These are phyloP conservation scores for Neosilurus hyrtlii DNA, from an alignment of 2,797 vertebrate species.

Conservation along the genomic window DNA sequence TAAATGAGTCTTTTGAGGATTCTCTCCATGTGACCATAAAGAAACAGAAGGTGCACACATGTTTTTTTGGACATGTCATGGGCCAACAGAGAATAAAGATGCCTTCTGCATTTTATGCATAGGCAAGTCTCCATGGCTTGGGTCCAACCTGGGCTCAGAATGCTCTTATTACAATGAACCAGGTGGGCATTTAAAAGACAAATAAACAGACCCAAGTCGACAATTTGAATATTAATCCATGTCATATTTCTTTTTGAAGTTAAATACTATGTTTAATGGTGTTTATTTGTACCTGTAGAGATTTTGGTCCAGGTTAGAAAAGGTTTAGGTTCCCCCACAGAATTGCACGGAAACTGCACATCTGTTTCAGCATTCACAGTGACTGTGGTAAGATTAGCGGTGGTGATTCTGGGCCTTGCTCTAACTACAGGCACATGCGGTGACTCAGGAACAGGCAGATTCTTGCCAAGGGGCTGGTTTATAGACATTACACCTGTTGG, in stretches of 20 bases:
- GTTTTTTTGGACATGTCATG: conserved; percentile 12
- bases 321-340: conserved; percentile 73
- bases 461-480: conserved; percentile 20
- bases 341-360: conserved; percentile 78
- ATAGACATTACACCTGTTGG: conserved; percentile 21
- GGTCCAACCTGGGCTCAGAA: background rate
- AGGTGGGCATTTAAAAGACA: background rate
- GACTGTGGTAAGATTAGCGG: conserved; percentile 73
- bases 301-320: conserved; percentile 87
- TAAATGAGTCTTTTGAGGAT: conserved; percentile 10
- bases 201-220: background rate
- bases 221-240: background rate
- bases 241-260: background rate
- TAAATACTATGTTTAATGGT: background rate
- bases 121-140: conserved; percentile 10
- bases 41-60: conserved; percentile 31
- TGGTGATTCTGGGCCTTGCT: conserved; percentile 74
- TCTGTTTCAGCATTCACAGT: conserved; percentile 75
- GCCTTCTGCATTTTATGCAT: conserved; percentile 22
- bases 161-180: background rate
- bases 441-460: conserved; percentile 43
- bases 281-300: conserved; percentile 79
- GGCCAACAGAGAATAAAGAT: conserved; percentile 16
- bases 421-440: conserved; percentile 54
- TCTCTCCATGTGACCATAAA: background rate